phyloP scores from a whole-genome alignment of 2,797 vertebrate genomes.

The Spinus pinus region DNA sequence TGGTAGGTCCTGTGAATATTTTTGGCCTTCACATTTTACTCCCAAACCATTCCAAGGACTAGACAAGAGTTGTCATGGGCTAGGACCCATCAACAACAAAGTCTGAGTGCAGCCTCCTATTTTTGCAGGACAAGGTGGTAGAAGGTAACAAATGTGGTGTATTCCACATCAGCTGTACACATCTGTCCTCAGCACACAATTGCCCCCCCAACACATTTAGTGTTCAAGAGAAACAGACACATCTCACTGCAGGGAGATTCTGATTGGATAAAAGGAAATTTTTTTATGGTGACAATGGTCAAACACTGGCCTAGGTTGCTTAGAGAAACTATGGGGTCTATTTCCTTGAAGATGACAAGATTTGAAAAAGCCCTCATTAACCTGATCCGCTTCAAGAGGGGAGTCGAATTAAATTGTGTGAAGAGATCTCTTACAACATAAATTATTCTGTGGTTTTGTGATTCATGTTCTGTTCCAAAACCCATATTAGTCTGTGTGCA shows the following conservation, averaged over 20 bases:
- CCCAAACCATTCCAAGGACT: background rate
- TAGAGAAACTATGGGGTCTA: background rate
- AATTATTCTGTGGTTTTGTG: background rate
- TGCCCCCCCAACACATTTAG: background rate
- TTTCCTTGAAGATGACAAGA: background rate
- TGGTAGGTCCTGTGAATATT: background rate
- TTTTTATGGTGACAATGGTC: background rate
- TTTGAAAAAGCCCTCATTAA: background rate
- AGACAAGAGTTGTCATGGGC: background rate
- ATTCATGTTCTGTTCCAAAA: background rate
- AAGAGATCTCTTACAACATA: background rate
- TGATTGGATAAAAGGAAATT: background rate
- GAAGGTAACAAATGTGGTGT: background rate
- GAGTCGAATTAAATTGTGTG: background rate
- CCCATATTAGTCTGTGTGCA: background rate
- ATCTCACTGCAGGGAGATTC: background rate
- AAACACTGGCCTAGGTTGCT: background rate
- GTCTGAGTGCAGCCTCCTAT: background rate
- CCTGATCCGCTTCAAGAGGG: accelerated
- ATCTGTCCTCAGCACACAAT: background rate
- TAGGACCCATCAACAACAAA: background rate
- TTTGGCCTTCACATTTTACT: background rate
- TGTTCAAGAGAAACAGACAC: background rate
- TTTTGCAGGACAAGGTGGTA: background rate
- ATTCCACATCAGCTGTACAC: background rate